Conservation (phyloP, 2,113 vertebrate genomes). For the Osmerus mordax region DNA sequence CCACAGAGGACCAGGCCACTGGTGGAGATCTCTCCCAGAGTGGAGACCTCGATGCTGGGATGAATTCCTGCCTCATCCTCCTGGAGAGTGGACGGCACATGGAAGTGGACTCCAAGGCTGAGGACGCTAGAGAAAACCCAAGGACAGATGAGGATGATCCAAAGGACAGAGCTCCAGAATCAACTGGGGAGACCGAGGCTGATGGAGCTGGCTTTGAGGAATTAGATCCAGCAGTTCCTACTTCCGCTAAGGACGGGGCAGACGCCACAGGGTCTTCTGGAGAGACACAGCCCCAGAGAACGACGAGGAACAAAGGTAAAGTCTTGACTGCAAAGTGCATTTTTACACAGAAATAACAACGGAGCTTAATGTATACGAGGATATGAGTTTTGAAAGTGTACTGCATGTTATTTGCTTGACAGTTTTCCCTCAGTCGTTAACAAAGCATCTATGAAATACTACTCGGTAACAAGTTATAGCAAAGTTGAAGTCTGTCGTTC, state of each 20-base stretch:
- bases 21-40: neutral
- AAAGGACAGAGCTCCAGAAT: too few relatives aligned
- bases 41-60: neutral
- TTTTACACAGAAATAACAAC: conserved; percentile 22
- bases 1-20: neutral
- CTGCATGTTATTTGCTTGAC: too few relatives aligned
- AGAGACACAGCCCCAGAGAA: conserved; percentile 32
- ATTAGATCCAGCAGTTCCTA: too few relatives aligned
- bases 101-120: neutral
- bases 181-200: neutral
- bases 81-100: neutral
- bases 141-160: neutral
- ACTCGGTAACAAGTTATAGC: too few relatives aligned
- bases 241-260: neutral
- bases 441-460: too few relatives aligned
- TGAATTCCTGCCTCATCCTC: neutral
- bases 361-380: neutral
- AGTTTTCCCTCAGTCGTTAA: too few relatives aligned
- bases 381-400: too few relatives aligned
- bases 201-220: neutral
- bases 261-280: neutral
- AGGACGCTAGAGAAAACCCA: neutral
- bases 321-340: neutral
- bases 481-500: too few relatives aligned
- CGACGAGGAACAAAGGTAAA: conserved; percentile 52